phyloP scores from a whole-genome alignment of 2,888 invertebrate species.

The Leptopilina drosophilae region DNA sequence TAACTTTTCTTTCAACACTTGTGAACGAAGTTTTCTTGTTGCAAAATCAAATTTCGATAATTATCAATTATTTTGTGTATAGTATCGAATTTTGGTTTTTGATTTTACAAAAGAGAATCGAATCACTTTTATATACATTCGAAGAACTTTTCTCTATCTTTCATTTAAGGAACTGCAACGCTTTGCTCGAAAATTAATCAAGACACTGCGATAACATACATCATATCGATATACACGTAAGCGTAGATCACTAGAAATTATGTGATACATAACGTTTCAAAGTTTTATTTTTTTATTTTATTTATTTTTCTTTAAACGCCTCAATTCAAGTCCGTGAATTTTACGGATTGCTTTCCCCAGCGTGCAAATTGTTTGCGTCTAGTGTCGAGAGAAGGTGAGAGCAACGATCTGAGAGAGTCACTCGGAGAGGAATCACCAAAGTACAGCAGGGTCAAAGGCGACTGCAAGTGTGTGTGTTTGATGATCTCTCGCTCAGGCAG shows the following conservation, averaged over 20 bases:
- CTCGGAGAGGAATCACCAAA: slow-evolving; percentile 78
- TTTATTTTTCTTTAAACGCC: neutral
- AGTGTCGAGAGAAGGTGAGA: slow-evolving; percentile 80
- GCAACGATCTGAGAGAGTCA: slow-evolving; percentile 79
- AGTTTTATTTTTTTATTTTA: slow-evolving; percentile 61
- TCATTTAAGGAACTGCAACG: slow-evolving; percentile 42
- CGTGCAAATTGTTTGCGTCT: slow-evolving; percentile 75
- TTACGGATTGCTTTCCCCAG: slow-evolving; percentile 75
- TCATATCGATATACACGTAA: slow-evolving; percentile 71
- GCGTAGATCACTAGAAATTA: slow-evolving; percentile 66
- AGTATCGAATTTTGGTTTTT: neutral
- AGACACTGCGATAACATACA: slow-evolving; percentile 67
- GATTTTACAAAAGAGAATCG: neutral
- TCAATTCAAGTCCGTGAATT: neutral
- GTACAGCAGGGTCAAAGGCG: slow-evolving; percentile 81
- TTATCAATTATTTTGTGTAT: no score
- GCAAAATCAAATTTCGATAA: neutral
- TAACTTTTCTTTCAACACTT: slow-evolving; percentile 7
- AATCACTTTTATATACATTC: neutral
- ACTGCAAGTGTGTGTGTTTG: slow-evolving; percentile 83
- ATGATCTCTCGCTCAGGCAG: slow-evolving; percentile 84
- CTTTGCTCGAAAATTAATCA: slow-evolving; percentile 48
- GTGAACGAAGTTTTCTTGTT: neutral
- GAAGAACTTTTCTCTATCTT: neutral
- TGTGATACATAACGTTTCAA: slow-evolving; percentile 52